These are phyloP conservation scores for Chorisops tibialis DNA, from an alignment of 2,888 invertebrate genomes.

Conservation along the genomic window DNA sequence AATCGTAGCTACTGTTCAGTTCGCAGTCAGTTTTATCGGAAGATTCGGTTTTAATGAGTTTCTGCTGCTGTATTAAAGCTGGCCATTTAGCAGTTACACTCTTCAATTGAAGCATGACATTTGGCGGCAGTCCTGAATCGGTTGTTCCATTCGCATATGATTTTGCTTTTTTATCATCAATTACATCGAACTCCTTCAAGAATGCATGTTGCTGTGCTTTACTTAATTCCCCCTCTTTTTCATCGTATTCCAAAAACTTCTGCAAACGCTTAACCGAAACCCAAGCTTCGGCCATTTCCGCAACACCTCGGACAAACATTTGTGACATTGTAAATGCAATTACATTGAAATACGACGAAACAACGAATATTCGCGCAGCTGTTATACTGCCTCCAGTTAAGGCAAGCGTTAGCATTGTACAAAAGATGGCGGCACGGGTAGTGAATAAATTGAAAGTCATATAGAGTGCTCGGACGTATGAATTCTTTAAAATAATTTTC, in stretches of 20 bases:
- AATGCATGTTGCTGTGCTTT: not conserved
- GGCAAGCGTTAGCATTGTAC: slow-evolving; percentile 68
- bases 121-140: slow-evolving; percentile 35
- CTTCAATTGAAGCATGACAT: slow-evolving; percentile 31
- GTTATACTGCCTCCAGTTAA: slow-evolving; percentile 64
- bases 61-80: slow-evolving; percentile 21
- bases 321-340: slow-evolving; percentile 58
- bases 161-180: slow-evolving; percentile 25
- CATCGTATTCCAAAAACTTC: slow-evolving; percentile 51
- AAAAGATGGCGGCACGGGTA: slow-evolving; percentile 72
- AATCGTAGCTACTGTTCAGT: not conserved
- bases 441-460: slow-evolving; percentile 77
- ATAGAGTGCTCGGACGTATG: slow-evolving; percentile 64
- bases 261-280: slow-evolving; percentile 70
- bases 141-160: slow-evolving; percentile 1
- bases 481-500: slow-evolving; percentile 59
- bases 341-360: slow-evolving; percentile 57
- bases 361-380: slow-evolving; percentile 60
- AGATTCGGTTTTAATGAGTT: no score
- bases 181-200: slow-evolving; percentile 17
- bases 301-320: slow-evolving; percentile 65
- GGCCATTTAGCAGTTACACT: slow-evolving; percentile 54
- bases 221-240: slow-evolving; percentile 35
- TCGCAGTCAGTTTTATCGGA: not conserved
- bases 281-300: slow-evolving; percentile 73